Base-by-base conservation (phyloP, 2,113 vertebrate species). In the Dunckerocampus dactyliophorus region DNA sequence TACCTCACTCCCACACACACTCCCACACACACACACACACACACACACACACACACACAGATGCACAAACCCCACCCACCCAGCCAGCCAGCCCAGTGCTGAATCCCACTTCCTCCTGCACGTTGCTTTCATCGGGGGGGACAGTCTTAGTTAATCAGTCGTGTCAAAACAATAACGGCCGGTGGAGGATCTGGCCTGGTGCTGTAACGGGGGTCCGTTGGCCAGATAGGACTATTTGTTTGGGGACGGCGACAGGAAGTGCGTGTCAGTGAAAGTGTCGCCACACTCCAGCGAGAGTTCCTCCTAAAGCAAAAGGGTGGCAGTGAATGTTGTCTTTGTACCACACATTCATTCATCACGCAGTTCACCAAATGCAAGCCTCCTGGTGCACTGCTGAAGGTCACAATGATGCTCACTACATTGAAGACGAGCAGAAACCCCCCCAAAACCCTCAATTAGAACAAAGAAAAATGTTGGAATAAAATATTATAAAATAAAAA, bases 161-260 rank as follows among this genome's bases (percentile, higher is more conserved):
- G 82, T 87, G 86, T 85, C 88, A 88, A 87, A 87, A 89, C 80
- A 86, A 80, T 49, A 89, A 89, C 88, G 82, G 88, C 71, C 80
- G 64, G 51, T 56, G 51, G 69, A 71, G 76, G 80, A 77, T 77
- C 69, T 71, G 68, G 62, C 75, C 58, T 72, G 81, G 72, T 79
- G 80, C 76, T 61, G 78, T 85, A 83, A 87, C 72, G 78, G 72
- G 51, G 57, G 85, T 80, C 80, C 62, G 79, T 87, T 85, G 79
- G 67, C 49, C 74, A 71, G 75, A 82, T 74, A 79, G 78, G 48
- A 59, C 39, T 34, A 28, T 67, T 74, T 59, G 45, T 67, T 77
- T 63, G 49, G 72, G 72, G 52, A 69, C 69, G 72, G 51, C 63
- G 39, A 75, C 74, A 75, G 77, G 82, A 88, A 83, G 72, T 77